A percentile compares a stretch with the other conserved stretches of the same genome.
Evolutionary conservation across 2,113 vertebrate genomes (phyloP).

Genomic region (Balaeniceps rex): DNA sequence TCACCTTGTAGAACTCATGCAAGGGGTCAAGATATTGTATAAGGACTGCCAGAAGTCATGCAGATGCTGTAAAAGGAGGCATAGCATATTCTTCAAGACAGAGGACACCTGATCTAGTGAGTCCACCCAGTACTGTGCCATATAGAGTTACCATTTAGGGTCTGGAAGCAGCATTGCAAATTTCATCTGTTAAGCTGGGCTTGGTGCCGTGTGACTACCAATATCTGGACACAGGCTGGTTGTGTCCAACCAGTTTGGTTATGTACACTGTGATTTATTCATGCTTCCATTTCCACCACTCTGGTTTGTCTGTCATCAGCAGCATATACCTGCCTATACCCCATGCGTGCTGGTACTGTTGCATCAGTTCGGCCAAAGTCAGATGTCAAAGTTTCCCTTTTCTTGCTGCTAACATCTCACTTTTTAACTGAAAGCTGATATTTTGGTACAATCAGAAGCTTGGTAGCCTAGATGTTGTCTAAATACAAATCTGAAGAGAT

Average conservation of each 20-base stretch:
- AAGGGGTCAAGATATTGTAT: neutral
- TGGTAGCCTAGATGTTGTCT: neutral
- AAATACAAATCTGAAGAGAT: neutral
- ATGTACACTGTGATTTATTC: neutral
- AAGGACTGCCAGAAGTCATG: neutral
- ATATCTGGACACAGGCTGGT: neutral
- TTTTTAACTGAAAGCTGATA: neutral
- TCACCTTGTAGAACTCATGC: neutral
- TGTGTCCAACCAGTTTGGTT: neutral
- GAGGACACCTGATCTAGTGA: neutral
- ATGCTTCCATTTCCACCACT: neutral
- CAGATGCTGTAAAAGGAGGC: neutral
- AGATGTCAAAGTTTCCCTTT: neutral
- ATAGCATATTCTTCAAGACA: neutral
- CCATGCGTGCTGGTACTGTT: fast-evolving
- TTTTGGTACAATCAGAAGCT: neutral
- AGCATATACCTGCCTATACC: neutral
- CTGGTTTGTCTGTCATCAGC: neutral
- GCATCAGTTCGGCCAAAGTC: neutral
- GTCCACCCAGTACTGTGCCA: neutral
- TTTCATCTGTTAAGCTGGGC: neutral
- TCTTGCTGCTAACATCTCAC: neutral
- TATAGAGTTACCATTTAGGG: neutral
- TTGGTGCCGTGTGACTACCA: neutral
- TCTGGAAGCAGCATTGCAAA: neutral